Evolutionary conservation across 2,113 vertebrate genomes (phyloP).

Genomic region (Pseudonaja textilis): DNA sequence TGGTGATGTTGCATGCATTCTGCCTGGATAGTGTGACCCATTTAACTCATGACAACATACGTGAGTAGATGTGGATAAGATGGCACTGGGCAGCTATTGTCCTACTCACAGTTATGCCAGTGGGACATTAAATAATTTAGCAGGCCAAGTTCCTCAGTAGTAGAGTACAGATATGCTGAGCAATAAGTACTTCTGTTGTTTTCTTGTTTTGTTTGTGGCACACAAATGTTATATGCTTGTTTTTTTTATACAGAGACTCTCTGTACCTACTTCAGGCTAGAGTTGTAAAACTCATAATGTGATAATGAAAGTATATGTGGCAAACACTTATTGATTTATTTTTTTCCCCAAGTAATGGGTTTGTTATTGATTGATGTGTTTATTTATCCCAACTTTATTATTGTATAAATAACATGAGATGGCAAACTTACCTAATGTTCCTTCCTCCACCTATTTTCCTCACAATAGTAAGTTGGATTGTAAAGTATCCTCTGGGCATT

Average conservation of each 20-base stretch:
- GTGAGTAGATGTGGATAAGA: neutral
- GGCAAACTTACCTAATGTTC: neutral
- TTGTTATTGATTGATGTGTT: neutral
- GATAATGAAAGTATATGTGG: neutral
- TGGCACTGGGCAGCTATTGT: neutral
- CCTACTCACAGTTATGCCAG: neutral
- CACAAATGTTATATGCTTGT: neutral
- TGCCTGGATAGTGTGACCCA: neutral
- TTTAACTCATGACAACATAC: neutral
- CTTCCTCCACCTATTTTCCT: neutral
- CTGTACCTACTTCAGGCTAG: neutral
- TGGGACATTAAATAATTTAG: neutral
- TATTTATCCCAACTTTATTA: neutral
- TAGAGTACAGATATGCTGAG: neutral
- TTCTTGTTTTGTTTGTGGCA: neutral
- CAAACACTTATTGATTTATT: neutral
- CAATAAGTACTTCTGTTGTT: neutral
- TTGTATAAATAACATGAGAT: neutral
- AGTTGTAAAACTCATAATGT: neutral
- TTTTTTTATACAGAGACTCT: neutral
- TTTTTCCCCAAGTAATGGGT: neutral
- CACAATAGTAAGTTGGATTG: neutral
- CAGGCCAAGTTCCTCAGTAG: neutral
- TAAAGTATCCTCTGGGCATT: neutral
- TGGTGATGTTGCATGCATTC: neutral